Conservation (phyloP, 2,113 vertebrate species). For the Proterorhinus semilunaris region DNA sequence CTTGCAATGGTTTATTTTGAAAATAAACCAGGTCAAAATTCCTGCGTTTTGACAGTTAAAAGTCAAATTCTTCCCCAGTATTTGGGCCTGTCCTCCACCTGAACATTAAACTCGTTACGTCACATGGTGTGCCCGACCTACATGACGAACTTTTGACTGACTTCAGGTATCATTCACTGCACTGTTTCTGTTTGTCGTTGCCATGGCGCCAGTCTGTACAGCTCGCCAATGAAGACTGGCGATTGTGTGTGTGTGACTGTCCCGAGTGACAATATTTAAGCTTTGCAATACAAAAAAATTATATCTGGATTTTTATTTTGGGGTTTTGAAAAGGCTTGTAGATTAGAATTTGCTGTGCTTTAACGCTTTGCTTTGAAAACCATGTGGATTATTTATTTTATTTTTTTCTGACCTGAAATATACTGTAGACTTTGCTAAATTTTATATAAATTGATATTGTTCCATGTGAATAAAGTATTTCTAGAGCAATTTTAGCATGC, state of each 20-base stretch:
- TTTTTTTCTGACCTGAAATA: constrained; percentile 60
- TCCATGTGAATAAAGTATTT: constrained; percentile 80
- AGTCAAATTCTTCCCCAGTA: too few species aligned
- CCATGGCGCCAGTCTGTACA: constrained; percentile 12
- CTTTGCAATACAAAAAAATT: constrained; percentile 70
- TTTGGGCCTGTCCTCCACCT: too few species aligned
- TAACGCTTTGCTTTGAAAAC: constrained; percentile 61
- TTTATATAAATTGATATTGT: constrained; percentile 77
- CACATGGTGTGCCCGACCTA: too few species aligned
- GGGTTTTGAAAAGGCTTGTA: constrained; percentile 39
- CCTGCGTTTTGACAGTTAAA: too few species aligned
- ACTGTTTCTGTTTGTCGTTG: constrained; percentile 16
- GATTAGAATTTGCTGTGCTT: constrained; percentile 52
- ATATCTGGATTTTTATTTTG: constrained; percentile 42
- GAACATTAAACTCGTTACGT: too few species aligned
- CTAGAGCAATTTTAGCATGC: constrained; percentile 74
- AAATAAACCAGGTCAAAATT: too few species aligned
- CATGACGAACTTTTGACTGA: neutral
- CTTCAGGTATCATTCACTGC: constrained; percentile 8
- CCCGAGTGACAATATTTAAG: constrained; percentile 46
- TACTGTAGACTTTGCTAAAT: constrained; percentile 74
- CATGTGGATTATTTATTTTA: constrained; percentile 48
- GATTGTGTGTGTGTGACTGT: constrained; percentile 24
- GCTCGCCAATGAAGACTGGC: constrained; percentile 29
- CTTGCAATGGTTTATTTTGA: too few species aligned